phyloP scores from a whole-genome alignment of 1,140 invertebrate species.

The Chymomyza costata region DNA sequence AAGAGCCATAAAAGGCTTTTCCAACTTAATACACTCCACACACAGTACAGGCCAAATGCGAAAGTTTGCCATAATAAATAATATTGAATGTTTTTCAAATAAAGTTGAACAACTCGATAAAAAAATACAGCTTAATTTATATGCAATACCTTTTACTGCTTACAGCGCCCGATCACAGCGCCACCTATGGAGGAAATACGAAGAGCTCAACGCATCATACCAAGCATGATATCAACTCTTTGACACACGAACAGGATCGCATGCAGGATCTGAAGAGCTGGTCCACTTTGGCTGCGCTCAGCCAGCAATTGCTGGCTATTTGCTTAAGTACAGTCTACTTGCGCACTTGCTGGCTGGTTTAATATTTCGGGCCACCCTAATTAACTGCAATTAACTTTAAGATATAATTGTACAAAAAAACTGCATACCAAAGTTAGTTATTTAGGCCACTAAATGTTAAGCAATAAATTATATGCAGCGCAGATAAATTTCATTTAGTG shows the following conservation, averaged over 20 bases:
- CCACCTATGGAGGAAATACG: slow-evolving; percentile 51
- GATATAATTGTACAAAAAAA: slow-evolving; percentile 53
- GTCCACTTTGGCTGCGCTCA: background rate
- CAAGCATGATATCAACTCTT: slow-evolving; percentile 64
- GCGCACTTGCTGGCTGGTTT: slow-evolving; percentile 41
- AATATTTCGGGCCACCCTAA: slow-evolving; percentile 8
- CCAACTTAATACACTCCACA: no score
- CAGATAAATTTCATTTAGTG: no score
- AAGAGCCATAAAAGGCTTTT: no score
- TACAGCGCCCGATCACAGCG: slow-evolving; percentile 59
- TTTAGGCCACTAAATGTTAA: slow-evolving; percentile 41
- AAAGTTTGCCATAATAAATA: no score
- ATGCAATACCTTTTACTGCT: slow-evolving; percentile 2
- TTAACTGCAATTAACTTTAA: background rate
- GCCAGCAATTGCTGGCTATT: background rate
- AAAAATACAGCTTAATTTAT: background rate
- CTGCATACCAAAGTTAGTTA: slow-evolving; percentile 19
- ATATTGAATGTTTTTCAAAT: no score
- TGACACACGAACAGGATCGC: slow-evolving; percentile 60
- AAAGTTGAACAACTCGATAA: background rate
- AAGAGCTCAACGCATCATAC: slow-evolving; percentile 39
- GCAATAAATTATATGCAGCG: slow-evolving; percentile 37
- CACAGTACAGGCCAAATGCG: background rate
- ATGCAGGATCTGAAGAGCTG: slow-evolving; percentile 55
- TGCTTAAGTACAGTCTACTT: slow-evolving; percentile 5